Evolutionary conservation across 2,888 invertebrate species (phyloP).

Genomic region (Metopia argyrocephala): DNA sequence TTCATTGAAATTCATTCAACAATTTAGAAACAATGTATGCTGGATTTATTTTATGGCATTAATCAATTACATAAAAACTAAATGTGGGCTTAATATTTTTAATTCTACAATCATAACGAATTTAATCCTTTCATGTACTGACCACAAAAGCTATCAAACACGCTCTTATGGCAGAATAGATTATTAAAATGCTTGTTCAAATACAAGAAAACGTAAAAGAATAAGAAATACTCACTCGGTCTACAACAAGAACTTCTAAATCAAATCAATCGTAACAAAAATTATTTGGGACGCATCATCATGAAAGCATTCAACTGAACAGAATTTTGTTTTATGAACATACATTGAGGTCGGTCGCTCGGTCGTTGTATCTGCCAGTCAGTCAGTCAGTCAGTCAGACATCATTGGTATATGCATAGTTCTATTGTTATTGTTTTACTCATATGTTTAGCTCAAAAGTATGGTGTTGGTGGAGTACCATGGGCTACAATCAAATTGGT

Average conservation of each 20-base stretch:
- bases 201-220: conserved; percentile 17
- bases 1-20: no score
- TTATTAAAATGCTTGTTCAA: conserved; percentile 34
- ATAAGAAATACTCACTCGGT: background rate
- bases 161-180: no score
- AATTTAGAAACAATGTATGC: no score
- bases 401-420: background rate
- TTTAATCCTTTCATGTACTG: conserved; percentile 8
- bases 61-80: no score
- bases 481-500: conserved; percentile 26
- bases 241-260: conserved; percentile 54
- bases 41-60: no score
- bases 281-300: conserved; percentile 60
- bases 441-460: background rate
- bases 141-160: background rate
- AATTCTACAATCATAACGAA: background rate
- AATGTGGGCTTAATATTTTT: no score
- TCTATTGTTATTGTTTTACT: background rate
- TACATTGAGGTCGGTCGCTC: conserved; percentile 10
- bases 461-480: conserved; percentile 39
- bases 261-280: conserved; percentile 61
- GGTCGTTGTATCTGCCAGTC: background rate
- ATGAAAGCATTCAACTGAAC: conserved; percentile 58
- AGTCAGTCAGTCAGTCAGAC: background rate
- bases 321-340: conserved; percentile 45